Conservation (phyloP, 2,113 vertebrate species). For the Microcebus lehilahytsara region DNA sequence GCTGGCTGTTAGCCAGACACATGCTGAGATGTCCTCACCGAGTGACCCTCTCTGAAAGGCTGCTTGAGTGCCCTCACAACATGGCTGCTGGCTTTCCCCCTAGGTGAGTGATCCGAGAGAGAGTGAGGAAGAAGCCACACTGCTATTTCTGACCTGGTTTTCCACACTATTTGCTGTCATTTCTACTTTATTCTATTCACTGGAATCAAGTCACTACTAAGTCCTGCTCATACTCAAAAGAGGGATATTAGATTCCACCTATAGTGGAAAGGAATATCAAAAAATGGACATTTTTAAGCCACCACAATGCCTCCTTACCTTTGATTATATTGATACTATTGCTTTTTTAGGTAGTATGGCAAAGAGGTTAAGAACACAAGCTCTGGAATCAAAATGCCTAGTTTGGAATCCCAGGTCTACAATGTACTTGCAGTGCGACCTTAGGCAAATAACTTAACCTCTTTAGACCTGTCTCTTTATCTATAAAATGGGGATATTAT, state of each 20-base stretch:
- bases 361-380: neutral
- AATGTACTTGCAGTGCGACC: neutral
- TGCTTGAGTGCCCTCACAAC: neutral
- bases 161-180: neutral
- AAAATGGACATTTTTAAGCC: neutral
- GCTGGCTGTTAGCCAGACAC: neutral
- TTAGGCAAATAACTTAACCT: neutral
- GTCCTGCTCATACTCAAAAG: neutral
- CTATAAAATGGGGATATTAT: neutral
- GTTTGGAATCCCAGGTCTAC: neutral
- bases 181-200: neutral
- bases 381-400: neutral
- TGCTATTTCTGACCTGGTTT: neutral
- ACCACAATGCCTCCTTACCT: neutral
- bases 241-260: neutral
- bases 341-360: neutral
- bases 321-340: neutral
- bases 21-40: neutral
- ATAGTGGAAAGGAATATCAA: neutral
- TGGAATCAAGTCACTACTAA: neutral
- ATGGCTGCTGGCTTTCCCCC: neutral
- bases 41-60: neutral
- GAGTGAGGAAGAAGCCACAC: neutral
- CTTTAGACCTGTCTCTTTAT: neutral
- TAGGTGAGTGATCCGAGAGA: neutral